Evolutionary conservation across 2,888 invertebrate genomes (phyloP).

Genomic region (Drosophila ezoana): DNA sequence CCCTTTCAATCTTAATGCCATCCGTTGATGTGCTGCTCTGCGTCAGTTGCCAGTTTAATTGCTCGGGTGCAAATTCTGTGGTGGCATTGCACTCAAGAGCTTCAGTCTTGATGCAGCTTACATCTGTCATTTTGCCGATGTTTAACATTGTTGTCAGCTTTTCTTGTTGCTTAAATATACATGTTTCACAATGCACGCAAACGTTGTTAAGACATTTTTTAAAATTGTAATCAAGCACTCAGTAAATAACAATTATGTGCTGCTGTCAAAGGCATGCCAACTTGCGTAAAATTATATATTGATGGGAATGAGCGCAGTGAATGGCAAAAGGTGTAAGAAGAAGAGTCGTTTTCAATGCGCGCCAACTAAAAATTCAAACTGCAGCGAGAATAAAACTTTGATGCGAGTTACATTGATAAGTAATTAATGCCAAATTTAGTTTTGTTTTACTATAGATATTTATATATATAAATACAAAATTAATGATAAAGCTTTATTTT

Average conservation of each 20-base stretch:
- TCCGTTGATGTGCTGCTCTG: background rate
- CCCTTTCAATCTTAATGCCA: slow-evolving; percentile 16
- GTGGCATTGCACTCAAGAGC: background rate
- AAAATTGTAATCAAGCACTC: slow-evolving; percentile 21
- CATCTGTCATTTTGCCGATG: background rate
- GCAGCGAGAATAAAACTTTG: background rate
- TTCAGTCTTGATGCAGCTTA: slow-evolving; percentile 26
- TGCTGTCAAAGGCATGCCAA: slow-evolving; percentile 14
- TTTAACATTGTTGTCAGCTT: slow-evolving; percentile 1
- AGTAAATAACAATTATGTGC: slow-evolving; percentile 7
- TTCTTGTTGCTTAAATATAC: background rate
- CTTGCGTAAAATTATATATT: background rate
- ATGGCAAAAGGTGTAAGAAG: slow-evolving; percentile 5
- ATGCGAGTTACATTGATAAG: background rate
- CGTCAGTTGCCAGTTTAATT: slow-evolving; percentile 28
- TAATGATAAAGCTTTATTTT: too few species aligned
- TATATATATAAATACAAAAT: too few species aligned
- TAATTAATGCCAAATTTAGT: too few species aligned
- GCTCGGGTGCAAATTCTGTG: slow-evolving; percentile 1
- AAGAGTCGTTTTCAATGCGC: background rate
- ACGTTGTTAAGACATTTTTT: slow-evolving; percentile 2
- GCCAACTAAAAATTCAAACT: slow-evolving; percentile 3
- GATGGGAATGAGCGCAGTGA: background rate
- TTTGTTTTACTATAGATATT: too few species aligned
- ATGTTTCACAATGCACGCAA: background rate